Percentiles rank a stretch among this genome's conserved stretches.
phyloP scores from a whole-genome alignment of 1,140 invertebrate species.

The Drosophila albomicans region DNA sequence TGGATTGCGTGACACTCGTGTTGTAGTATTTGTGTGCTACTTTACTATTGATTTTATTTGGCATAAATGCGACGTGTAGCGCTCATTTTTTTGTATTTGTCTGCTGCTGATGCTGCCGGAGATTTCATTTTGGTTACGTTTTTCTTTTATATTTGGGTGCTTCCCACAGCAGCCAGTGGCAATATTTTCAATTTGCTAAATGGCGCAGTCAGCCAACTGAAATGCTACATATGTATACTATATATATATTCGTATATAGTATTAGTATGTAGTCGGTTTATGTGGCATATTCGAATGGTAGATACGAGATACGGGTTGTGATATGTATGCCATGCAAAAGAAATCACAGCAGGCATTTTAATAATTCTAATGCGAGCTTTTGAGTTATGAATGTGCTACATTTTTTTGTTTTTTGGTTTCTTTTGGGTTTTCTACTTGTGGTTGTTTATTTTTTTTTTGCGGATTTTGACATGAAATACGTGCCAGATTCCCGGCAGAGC shows the following conservation, averaged over 20 bases:
- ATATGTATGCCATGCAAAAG: constrained; percentile 52
- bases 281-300: constrained; percentile 23
- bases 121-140: constrained; percentile 39
- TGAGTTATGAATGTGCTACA: constrained; percentile 56
- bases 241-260: constrained; percentile 29
- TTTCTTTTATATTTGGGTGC: constrained; percentile 56
- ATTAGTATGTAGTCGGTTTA: constrained; percentile 30
- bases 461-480: constrained; percentile 33
- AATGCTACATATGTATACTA: constrained; percentile 33
- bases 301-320: constrained; percentile 9
- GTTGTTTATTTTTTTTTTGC: constrained; percentile 10
- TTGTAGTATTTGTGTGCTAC: constrained; percentile 54
- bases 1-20: constrained; percentile 28
- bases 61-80: constrained; percentile 70
- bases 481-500: constrained; percentile 26
- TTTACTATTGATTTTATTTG: constrained; percentile 81
- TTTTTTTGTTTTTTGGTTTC: constrained; percentile 9
- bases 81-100: constrained; percentile 46
- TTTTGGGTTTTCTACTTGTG: neutral
- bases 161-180: constrained; percentile 53
- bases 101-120: constrained; percentile 24
- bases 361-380: constrained; percentile 76
- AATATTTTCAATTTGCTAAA: constrained; percentile 81
- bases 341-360: constrained; percentile 80
- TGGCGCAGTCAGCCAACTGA: constrained; percentile 76